Conservation (phyloP, 2,797 vertebrate genomes). For the Serranus cabrilla region DNA sequence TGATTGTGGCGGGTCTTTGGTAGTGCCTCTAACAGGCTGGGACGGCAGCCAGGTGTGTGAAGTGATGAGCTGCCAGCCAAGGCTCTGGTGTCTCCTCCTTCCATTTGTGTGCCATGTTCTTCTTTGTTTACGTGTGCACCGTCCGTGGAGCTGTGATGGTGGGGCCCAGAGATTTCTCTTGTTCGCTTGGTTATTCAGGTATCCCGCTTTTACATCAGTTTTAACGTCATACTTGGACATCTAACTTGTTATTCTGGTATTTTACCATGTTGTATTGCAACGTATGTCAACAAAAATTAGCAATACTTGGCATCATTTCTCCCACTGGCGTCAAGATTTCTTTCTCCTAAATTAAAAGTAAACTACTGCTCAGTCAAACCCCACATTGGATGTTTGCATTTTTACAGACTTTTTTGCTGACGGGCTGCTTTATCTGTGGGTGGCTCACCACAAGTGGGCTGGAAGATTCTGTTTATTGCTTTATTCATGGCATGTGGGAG, state of each 20-base stretch:
- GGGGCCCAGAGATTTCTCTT: not conserved
- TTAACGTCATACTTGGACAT: not conserved
- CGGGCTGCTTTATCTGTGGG: conserved; percentile 29
- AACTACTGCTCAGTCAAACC: conserved; percentile 4
- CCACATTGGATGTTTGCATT: conserved; percentile 24
- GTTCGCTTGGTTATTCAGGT: conserved; percentile 1
- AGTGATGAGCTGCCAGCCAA: conserved; percentile 64
- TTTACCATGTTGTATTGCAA: not conserved
- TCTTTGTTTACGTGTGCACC: conserved; percentile 20
- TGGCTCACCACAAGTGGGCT: conserved; percentile 38
- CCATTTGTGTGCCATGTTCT: conserved; percentile 30
- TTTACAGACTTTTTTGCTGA: conserved; percentile 45
- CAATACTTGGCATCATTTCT: not conserved
- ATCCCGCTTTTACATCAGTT: not conserved
- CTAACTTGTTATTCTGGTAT: not conserved
- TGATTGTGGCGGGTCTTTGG: conserved; percentile 67
- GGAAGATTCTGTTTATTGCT: conserved; percentile 52
- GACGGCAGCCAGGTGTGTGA: conserved; percentile 68
- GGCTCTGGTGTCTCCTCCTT: conserved; percentile 53
- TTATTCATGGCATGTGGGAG: conserved; percentile 41
- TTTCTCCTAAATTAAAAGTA: conserved; percentile 28
- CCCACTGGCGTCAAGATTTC: not conserved
- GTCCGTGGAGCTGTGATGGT: not conserved
- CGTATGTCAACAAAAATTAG: not conserved
- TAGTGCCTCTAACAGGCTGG: conserved; percentile 66